These are phyloP conservation scores for Ganaspis sp. DNA, from an alignment of 1,140 invertebrate species.

Conservation along the genomic window DNA sequence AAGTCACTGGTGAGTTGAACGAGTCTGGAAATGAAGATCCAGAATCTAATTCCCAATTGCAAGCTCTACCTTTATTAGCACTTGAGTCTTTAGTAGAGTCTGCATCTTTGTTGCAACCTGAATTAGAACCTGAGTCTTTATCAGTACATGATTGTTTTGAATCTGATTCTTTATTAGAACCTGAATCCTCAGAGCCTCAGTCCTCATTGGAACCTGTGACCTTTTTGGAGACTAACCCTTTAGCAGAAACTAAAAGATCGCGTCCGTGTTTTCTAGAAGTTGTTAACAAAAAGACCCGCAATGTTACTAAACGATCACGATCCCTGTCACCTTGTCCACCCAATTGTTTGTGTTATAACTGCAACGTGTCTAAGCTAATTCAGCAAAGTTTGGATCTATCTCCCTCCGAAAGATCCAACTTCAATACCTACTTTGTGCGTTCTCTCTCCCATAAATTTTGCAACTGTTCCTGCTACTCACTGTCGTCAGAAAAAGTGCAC, in stretches of 20 bases:
- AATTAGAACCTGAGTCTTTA: not conserved
- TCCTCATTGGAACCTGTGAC: not conserved
- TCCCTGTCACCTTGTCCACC: constrained; percentile 61
- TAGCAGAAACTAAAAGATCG: not conserved
- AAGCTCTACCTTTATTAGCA: not conserved
- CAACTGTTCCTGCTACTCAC: constrained; percentile 66
- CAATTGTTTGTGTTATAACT: constrained; percentile 69
- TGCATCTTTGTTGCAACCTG: not conserved
- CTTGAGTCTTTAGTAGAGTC: not conserved
- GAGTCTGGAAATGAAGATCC: not conserved
- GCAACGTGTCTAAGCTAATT: constrained; percentile 69
- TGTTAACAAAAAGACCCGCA: not conserved
- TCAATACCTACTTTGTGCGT: constrained; percentile 65
- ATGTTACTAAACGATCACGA: constrained; percentile 54
- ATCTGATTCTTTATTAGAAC: not conserved
- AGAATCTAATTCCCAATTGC: not conserved
- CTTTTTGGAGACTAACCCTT: not conserved
- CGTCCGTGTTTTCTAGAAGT: not conserved
- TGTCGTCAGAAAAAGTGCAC: constrained; percentile 31
- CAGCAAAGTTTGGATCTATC: constrained; percentile 63
- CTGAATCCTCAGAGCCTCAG: not conserved
- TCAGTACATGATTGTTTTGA: not conserved
- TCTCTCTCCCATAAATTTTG: constrained; percentile 68
- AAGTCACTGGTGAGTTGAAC: constrained; percentile 66
- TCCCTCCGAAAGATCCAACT: constrained; percentile 65